Percentiles rank a stretch among this genome's conserved stretches.
Conservation (phyloP, 2,888 invertebrate species). For the Drosophila gaucha region DNA sequence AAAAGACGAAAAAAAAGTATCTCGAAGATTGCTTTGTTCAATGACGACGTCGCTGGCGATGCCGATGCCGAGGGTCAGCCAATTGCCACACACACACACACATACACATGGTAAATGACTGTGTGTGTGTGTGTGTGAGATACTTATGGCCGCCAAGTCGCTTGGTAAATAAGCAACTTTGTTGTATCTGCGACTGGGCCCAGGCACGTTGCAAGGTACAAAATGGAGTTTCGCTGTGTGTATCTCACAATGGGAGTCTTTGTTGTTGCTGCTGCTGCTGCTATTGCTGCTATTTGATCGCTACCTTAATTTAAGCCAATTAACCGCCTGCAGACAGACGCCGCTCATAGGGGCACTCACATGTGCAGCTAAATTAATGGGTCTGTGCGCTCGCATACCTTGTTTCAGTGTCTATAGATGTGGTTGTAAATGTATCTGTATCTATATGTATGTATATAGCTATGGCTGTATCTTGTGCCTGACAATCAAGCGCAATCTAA, state of each 20-base stretch:
- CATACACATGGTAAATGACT: slow-evolving; percentile 7
- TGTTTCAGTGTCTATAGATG: slow-evolving; percentile 12
- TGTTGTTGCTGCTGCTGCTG: slow-evolving; percentile 44
- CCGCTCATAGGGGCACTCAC: slow-evolving; percentile 44
- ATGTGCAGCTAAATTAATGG: slow-evolving; percentile 47
- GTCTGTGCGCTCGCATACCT: slow-evolving; percentile 29
- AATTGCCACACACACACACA: slow-evolving; percentile 52
- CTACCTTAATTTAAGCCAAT: slow-evolving; percentile 85
- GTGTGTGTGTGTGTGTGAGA: slow-evolving; percentile 47
- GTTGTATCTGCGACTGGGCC: slow-evolving; percentile 56
- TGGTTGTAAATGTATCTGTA: slow-evolving; percentile 24
- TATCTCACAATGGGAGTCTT: slow-evolving; percentile 60
- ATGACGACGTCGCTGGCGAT: slow-evolving; percentile 47
- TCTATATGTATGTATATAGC: slow-evolving; percentile 13
- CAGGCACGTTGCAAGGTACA: slow-evolving; percentile 67
- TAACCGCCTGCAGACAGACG: slow-evolving; percentile 79
- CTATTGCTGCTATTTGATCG: slow-evolving; percentile 73
- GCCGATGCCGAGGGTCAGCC: slow-evolving; percentile 74
- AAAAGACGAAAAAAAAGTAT: slow-evolving; percentile 45
- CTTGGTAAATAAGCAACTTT: slow-evolving; percentile 72
- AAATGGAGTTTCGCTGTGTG: slow-evolving; percentile 72
- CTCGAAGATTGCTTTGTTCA: slow-evolving; percentile 77
- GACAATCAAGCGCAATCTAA: slow-evolving; percentile 62
- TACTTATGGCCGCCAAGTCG: slow-evolving; percentile 59
- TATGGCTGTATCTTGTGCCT: slow-evolving; percentile 17